A percentile compares a stretch with the other conserved stretches of the same genome.
phyloP scores from a whole-genome alignment of 2,888 invertebrate species.

The Phyto melanocephala region DNA sequence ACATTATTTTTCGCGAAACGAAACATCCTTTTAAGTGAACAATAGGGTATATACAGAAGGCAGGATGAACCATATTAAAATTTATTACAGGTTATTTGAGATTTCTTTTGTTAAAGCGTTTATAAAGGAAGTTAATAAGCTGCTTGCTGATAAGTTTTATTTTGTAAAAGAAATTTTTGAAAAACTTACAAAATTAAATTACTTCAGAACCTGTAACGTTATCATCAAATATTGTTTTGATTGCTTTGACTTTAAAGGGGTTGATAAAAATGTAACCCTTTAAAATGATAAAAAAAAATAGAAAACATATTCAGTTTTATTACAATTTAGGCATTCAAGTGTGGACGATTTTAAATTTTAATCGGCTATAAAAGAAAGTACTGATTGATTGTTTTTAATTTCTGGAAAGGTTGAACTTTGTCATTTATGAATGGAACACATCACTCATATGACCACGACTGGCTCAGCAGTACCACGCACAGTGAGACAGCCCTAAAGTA shows the following conservation, averaged over 20 bases:
- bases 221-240: background rate
- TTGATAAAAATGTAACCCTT: background rate
- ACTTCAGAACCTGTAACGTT: background rate
- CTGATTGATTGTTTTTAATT: too few species aligned
- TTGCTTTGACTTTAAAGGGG: background rate
- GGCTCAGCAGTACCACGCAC: too few species aligned
- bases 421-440: too few species aligned
- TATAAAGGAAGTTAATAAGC: constrained; percentile 49
- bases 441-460: too few species aligned
- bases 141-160: constrained; percentile 23
- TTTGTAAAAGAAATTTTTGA: background rate
- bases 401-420: too few species aligned
- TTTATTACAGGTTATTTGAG: constrained; percentile 40
- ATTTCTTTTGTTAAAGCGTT: constrained; percentile 11
- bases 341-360: too few species aligned
- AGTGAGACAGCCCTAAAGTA: too few species aligned
- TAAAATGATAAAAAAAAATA: too few species aligned
- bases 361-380: too few species aligned
- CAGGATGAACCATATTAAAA: constrained; percentile 58
- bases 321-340: too few species aligned
- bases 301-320: too few species aligned
- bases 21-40: constrained; percentile 9
- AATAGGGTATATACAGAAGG: background rate
- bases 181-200: background rate
- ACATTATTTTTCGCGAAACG: constrained; percentile 28